Base-by-base conservation (phyloP, 2,888 invertebrate species). In the Lasioglossum figueresi region DNA sequence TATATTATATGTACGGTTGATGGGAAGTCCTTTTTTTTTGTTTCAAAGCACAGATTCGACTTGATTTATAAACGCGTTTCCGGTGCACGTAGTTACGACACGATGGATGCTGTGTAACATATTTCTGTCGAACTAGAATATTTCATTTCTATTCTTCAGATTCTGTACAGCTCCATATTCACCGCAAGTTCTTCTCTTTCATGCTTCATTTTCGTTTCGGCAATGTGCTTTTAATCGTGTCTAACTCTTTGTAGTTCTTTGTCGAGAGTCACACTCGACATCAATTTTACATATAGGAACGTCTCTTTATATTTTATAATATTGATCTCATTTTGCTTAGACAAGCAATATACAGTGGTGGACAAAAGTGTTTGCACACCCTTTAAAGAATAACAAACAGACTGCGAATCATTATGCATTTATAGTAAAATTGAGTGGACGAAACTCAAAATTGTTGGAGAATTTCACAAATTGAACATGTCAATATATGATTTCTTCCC, bases 1-100 rank as follows among this genome's bases (percentile, higher is more conserved):
- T 74, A 70, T 82, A 81, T 70, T 56, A 71, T 31, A 48, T 73
- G 75, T 74, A 66, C 19, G 56, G 68, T 81, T 72, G 81, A 79
- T 71, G 40, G 59, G 19, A 4, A 0, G 14, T 23, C 4, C 6
- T 48, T 74, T 72, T 74, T 72, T 40, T 74, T 66, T 40, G 40
- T 76, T 79, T 52, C 63, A 48, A 59, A 45, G 37, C 63, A 40
- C 78, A 74, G 76, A 72, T 80, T 85, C 84, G 14, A 27, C 63
- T 27, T 84, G 84, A 85, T 84, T 85, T 84, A 84, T 84, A 78
- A 85, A 75, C 85, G 78, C 72, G 77, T 84, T 78, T 72, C 37
- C 43, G 12, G 63, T 23, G 16, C 31, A 59, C 43, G 16, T 52
- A 8, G 27, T 40, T 43, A 19, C 71, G 56, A 19, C 52, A 45